Evolutionary conservation across 2,797 vertebrate genomes (phyloP).

Genomic region (Sebastes glaucus): DNA sequence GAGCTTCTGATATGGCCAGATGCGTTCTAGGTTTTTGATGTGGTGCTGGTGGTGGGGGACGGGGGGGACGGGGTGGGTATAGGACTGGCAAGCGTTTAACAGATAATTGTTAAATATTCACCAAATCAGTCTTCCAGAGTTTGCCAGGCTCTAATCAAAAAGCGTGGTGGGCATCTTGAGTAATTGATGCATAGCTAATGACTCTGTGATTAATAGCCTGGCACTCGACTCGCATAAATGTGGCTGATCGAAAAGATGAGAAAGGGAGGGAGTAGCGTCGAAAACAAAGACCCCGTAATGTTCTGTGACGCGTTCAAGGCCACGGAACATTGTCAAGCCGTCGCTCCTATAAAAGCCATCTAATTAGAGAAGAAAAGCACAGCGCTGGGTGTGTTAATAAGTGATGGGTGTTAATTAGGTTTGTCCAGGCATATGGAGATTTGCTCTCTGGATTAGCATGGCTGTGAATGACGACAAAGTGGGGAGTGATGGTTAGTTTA

Average conservation of each 20-base stretch:
- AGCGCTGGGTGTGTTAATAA: slow-evolving; percentile 56
- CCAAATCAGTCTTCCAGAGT: slow-evolving; percentile 61
- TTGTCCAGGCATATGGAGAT: slow-evolving; percentile 71
- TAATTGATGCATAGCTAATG: slow-evolving; percentile 75
- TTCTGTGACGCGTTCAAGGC: slow-evolving; percentile 56
- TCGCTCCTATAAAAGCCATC: slow-evolving; percentile 47
- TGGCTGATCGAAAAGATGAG: slow-evolving; percentile 46
- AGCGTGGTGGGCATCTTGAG: slow-evolving; percentile 56
- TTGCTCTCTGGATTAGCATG: slow-evolving; percentile 53
- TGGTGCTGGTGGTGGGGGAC: background rate
- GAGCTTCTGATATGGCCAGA: background rate
- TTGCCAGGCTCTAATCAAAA: slow-evolving; percentile 63
- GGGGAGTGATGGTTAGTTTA: background rate
- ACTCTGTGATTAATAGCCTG: slow-evolving; percentile 71
- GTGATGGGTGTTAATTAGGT: slow-evolving; percentile 70
- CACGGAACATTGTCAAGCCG: slow-evolving; percentile 33
- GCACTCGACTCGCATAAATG: slow-evolving; percentile 46
- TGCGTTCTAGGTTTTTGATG: background rate
- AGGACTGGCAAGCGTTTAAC: slow-evolving; percentile 31
- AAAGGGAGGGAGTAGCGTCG: background rate
- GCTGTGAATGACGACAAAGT: slow-evolving; percentile 29
- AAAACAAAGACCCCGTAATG: slow-evolving; percentile 57
- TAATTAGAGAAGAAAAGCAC: slow-evolving; percentile 62
- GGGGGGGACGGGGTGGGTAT: background rate
- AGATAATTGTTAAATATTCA: slow-evolving; percentile 71